Evolutionary conservation across 2,888 invertebrate species (phyloP), one percentile per base, ranked within the genome.

Genomic region (Drosophila hamatofila): DNA sequence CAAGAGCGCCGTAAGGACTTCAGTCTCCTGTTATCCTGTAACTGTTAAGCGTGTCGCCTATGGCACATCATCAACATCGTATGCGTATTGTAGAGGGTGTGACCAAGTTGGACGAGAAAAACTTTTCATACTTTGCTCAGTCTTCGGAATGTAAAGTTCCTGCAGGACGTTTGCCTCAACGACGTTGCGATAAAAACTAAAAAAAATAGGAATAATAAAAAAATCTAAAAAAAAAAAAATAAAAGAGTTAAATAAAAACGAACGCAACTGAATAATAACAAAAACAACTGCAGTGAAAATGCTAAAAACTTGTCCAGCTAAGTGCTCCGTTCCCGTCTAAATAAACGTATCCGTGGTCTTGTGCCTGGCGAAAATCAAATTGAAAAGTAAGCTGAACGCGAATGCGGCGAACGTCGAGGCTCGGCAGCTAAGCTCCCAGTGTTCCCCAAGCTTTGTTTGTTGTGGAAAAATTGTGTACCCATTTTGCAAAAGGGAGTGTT

Each of bases 81-180:
- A 77, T 83, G 83, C 90, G 87, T 88, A 84, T 87, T 91, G 88
- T 90, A 91, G 92, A 93, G 92, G 92, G 92, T 92, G 92, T 92
- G 92, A 92, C 92, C 92, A 92, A 92, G 92, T 92, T 92, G 92
- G 91, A 91, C 74, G 89, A 88, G 86, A 81, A 88, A 88, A 89
- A 91, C 90, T 91, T 91, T 91, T 91, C 92, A 91, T 92, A 92
- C 91, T 91, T 90, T 89, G 88, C 90, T 91, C 87, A 91, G 88
- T 90, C 87, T 90, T 91, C 85, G 91, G 89, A 89, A 92, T 89
- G 90, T 88, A 75, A 88, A 91, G 91, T 89, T 87, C 90, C 83
- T 83, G 84, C 77, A 82, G 81, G 88, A 83, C 83, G 75, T 88
- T 79, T 78, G 70, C 80, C 71, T 73, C 73, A 74, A 72, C 67